Base-by-base conservation (phyloP, 2,113 vertebrate genomes). In the Salvelinus fontinalis region DNA sequence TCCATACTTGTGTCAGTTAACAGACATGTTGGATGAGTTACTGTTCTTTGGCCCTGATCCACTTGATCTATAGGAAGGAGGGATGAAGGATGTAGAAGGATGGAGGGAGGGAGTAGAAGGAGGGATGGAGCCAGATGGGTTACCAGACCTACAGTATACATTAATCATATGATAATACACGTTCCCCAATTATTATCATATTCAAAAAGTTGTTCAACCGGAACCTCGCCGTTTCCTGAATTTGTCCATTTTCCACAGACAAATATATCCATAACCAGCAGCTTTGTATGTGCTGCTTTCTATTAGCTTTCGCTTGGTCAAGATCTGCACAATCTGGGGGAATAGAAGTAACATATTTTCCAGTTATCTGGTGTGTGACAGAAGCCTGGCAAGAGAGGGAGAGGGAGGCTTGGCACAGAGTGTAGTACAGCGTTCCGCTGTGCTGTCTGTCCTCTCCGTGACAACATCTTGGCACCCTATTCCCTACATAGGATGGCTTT, bases 321-420 rank as follows among this genome's bases (percentile, higher is more conserved):
- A 75, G 73, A 79, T 79, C 73, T 75, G 73, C 65, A 44, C 78
- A 79, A 71, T 79, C 75, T 75, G 60, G 71, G 26, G 66, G 69
- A 82, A 70, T 20, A 71, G 75, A 78, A 49, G 27, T 67, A 69
- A 71, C 59, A 77, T 73, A 76, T 74, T 74, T 73, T 60, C 64
- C 59, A 77, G 65, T 76, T 85, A 85, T 78, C 74, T 80, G 74
- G 64, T 73, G 76, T 73, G 60, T 82, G 86, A 82, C 86, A 88
- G 80, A 74, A 83, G 76, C 77, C 82, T 85, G 86, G 77, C 79
- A 75, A 18, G 51, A 54, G 51, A 54, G 49, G 9, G 14, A 54
- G 49, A 54, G 59, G 62, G 44, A 26, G 54, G 34, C 70, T 74
- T 82, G 81, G 83, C 83, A 81, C 20, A 54, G 44, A 64, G 34